Conservation (phyloP, 2,888 invertebrate species). For the Pocota personata region DNA sequence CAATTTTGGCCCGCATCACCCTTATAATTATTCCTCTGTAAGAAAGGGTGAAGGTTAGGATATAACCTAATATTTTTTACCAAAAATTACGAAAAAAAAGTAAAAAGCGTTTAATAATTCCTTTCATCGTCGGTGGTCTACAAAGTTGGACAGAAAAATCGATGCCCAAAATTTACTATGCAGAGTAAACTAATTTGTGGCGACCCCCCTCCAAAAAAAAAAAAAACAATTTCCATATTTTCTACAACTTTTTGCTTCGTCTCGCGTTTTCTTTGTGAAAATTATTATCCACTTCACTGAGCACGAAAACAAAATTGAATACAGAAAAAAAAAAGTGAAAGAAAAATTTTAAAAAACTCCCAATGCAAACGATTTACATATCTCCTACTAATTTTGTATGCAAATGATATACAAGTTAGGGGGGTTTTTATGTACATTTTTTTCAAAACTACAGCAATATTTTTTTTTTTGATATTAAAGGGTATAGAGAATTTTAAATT, state of each 20-base stretch:
- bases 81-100: not conserved
- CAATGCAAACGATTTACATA: conserved; percentile 8
- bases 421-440: not conserved
- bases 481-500: not conserved
- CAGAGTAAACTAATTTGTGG: conserved; percentile 52
- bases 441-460: not conserved
- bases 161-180: conserved; percentile 58
- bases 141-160: conserved; percentile 64
- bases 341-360: not conserved
- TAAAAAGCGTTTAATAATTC: conserved; percentile 9
- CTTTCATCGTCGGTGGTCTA: conserved; percentile 40
- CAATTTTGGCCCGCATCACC: conserved; percentile 20
- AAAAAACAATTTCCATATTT: conserved; percentile 45
- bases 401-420: not conserved
- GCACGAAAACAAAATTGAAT: conserved; percentile 52
- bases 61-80: conserved; percentile 5
- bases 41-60: conserved; percentile 21
- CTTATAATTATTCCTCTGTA: conserved; percentile 4
- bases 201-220: too few relatives aligned
- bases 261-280: conserved; percentile 35
- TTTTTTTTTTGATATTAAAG: not conserved
- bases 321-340: conserved; percentile 30
- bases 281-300: conserved; percentile 62
- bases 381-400: not conserved
- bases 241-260: conserved; percentile 10